Evolutionary conservation across 2,888 invertebrate species (phyloP), one percentile per base, ranked within the genome.

Genomic region (Glaucopsyche alexis): DNA sequence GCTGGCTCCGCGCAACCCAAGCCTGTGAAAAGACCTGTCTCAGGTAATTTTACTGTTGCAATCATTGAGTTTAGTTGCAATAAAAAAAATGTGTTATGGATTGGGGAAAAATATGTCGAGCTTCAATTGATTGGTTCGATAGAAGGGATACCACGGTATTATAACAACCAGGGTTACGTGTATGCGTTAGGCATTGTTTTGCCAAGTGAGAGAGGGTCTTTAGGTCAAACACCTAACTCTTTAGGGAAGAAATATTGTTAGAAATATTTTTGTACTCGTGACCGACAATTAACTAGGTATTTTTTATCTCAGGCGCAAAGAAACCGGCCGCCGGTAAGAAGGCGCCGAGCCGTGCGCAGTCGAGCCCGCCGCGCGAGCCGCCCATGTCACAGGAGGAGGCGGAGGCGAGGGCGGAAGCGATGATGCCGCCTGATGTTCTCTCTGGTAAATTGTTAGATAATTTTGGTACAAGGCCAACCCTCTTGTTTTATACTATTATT

Each of bases 301-400:
- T 72, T 72, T n/a, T 55, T 66, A 42, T 19, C 16, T 2, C 64
- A 66, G 76, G 75, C 13, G 74, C 66, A 13, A 80, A 79, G 69
- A 80, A 80, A 74, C 76, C 75, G 9, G 81, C 87, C 2, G 77
- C 79, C 78, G 69, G 81, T 79, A 82, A 91, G 75, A 79, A 83
- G 0, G 67, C 82, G 0, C 77, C 83, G 0, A 76, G 83, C 29
- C 85, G 90, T 0, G 81, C 87, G 0, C 87, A 83, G 75, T 82
- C 90, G 8, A 88, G 91, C 3, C 94, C 91, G 55, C 87, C 90
- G 19, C 81, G 90, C 0, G 96, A 97, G 83, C 94, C 91, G 69
- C 96, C 96, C 84, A 86, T 97, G 72, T 94, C 95, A 14, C 94
- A 94, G 40, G 98, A 98, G 75, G 97, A 97, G 78, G 95, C 97